Percentiles rank a stretch among this genome's conserved stretches.
Conservation (phyloP, 2,888 invertebrate genomes). For the Brenthis ino region DNA sequence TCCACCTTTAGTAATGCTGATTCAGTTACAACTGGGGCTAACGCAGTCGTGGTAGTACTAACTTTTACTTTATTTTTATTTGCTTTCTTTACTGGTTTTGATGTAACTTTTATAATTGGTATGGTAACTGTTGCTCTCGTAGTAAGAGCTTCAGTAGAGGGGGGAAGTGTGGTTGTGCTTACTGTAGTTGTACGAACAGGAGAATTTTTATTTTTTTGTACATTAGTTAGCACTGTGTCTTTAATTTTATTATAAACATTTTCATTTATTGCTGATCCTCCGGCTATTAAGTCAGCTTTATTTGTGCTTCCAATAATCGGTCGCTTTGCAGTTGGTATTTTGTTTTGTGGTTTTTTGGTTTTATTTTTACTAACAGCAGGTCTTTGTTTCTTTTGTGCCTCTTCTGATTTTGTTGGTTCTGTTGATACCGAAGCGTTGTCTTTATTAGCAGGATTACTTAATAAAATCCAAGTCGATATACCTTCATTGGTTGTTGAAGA, state of each 20-base stretch:
- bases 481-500: slow-evolving; percentile 84
- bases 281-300: slow-evolving; percentile 74
- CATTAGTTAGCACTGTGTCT: slow-evolving; percentile 81
- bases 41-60: slow-evolving; percentile 42
- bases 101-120: slow-evolving; percentile 53
- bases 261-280: slow-evolving; percentile 75
- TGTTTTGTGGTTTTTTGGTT: slow-evolving; percentile 66
- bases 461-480: slow-evolving; percentile 89
- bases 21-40: slow-evolving; percentile 56
- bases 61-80: slow-evolving; percentile 69
- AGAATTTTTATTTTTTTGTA: slow-evolving; percentile 75
- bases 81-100: slow-evolving; percentile 68
- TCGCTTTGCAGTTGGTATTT: slow-evolving; percentile 56
- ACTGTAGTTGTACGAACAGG: slow-evolving; percentile 51
- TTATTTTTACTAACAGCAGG: slow-evolving; percentile 60
- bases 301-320: slow-evolving; percentile 73
- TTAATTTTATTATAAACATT: slow-evolving; percentile 83
- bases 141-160: slow-evolving; percentile 55
- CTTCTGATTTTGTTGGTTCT: slow-evolving; percentile 66
- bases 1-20: slow-evolving; percentile 74
- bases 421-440: slow-evolving; percentile 61
- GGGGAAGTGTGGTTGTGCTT: slow-evolving; percentile 51
- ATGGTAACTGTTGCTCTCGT: slow-evolving; percentile 51
- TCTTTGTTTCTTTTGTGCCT: slow-evolving; percentile 62
- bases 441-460: slow-evolving; percentile 78